phyloP scores from a whole-genome alignment of 2,888 invertebrate species.

The Agelastica alni region DNA sequence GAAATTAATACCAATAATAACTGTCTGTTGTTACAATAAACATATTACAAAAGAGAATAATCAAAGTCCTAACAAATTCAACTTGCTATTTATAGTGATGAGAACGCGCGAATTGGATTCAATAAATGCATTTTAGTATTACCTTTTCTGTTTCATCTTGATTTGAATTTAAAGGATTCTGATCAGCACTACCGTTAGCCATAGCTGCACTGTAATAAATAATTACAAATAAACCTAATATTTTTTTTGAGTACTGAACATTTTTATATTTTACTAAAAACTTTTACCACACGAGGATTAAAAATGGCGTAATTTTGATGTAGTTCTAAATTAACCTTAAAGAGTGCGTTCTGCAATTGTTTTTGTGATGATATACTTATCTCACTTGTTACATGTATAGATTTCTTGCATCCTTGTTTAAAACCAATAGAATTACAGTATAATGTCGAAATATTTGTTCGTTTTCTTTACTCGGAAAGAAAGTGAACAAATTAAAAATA shows the following conservation, averaged over 20 bases:
- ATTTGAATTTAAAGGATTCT: conserved; percentile 40
- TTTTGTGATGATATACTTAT: background rate
- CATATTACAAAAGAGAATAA: too few species aligned
- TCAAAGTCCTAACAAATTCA: conserved; percentile 1
- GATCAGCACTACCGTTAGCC: conserved; percentile 48
- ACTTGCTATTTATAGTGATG: conserved; percentile 50
- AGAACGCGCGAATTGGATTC: conserved; percentile 52
- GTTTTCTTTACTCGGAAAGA: too few species aligned
- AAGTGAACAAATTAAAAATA: too few species aligned
- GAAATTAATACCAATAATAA: background rate
- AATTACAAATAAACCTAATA: conserved; percentile 43
- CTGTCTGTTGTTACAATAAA: too few species aligned
- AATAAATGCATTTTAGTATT: conserved; percentile 43
- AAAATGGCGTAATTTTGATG: conserved; percentile 52
- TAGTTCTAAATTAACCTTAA: conserved; percentile 35
- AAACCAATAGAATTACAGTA: too few species aligned
- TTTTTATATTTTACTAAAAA: conserved; percentile 52
- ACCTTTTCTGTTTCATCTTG: conserved; percentile 50
- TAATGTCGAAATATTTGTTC: too few species aligned
- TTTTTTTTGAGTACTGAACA: conserved; percentile 48
- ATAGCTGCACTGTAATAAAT: conserved; percentile 47
- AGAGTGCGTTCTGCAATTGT: conserved; percentile 24
- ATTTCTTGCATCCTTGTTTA: too few species aligned
- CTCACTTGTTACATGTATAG: background rate
- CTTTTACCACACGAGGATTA: conserved; percentile 57